A percentile compares a stretch with the other conserved stretches of the same genome.
Evolutionary conservation across 2,888 invertebrate species (phyloP).

Genomic region (Eupithecia abbreviata): DNA sequence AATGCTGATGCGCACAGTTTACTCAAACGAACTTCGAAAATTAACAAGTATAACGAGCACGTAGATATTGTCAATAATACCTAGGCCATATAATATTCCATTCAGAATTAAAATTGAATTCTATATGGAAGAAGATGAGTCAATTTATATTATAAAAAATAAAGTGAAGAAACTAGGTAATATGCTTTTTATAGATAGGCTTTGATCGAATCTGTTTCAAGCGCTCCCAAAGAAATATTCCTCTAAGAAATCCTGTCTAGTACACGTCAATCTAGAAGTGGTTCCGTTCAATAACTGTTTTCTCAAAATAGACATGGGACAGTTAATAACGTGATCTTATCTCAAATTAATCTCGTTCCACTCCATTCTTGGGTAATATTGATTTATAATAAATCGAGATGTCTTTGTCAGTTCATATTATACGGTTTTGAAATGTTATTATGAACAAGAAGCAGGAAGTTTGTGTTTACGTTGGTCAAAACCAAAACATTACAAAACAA

Average conservation of each 20-base stretch:
- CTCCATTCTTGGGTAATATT: constrained; percentile 32
- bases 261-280: constrained; percentile 32
- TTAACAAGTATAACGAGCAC: neutral
- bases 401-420: constrained; percentile 13
- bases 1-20: neutral
- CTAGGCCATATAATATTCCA: too few species aligned
- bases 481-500: neutral
- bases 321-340: constrained; percentile 53
- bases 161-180: neutral
- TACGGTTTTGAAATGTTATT: constrained; percentile 10
- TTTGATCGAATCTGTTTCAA: constrained; percentile 2
- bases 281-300: constrained; percentile 40
- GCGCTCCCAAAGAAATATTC: constrained; percentile 5
- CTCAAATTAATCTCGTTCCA: constrained; percentile 48
- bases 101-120: neutral
- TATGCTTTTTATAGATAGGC: neutral
- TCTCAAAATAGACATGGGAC: constrained; percentile 44
- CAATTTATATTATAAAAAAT: neutral
- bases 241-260: constrained; percentile 25
- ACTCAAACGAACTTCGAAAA: neutral
- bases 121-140: neutral
- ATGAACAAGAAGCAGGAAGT: neutral
- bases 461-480: neutral
- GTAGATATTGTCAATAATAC: neutral
- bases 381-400: constrained; percentile 23